Base-by-base conservation (phyloP, 2,888 invertebrate genomes). In the Epirrita christyi region DNA sequence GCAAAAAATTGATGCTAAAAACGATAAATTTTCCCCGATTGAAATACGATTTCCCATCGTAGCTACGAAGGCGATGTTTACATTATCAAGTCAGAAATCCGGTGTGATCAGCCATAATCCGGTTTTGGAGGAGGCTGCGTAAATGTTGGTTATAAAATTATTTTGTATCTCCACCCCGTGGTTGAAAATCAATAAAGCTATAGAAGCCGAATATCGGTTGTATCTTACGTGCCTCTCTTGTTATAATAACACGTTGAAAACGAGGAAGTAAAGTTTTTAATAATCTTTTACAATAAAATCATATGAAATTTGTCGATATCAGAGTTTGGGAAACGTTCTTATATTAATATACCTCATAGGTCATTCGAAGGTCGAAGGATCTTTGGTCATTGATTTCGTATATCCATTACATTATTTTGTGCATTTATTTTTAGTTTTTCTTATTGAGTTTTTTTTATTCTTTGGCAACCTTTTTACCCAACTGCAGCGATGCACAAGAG, bases 111-210 rank as follows among this genome's bases (percentile, higher is more conserved):
- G 46, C 45, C 41, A 10, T 67, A 67, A 67, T 65, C 62, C 59
- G 55, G 62, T 65, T 67, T 62, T 41, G 50, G 56, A 55, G 59
- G 61, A 63, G 61, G 61, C 56, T 59, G 50, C 59, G 61, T 64
- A 65, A 67, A 62, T 63, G 61, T 65, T 59, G 56, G 62, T 56
- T 57, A 59, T 63, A 55, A 63, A 62, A 61, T 64, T 59, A 64
- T 64, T 58, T 51, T 58, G 57, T 60, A 57, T 60, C 52, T 63
- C 50, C 48, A 28, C 40, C 38, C 47, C 54, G 57, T 48, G 61
- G 60, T 55, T 34, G 52, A 52, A 63, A 64, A 64, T 64, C 64
- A 66, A 66, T 64, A 66, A 51, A 47, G 51, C 46, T 42, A 43
- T 49, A 50, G 14, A 14, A 14, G 1, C n/a, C 4, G 59, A 48